Base-by-base conservation (phyloP, 1,140 invertebrate species). In the Halotydeus destructor region DNA sequence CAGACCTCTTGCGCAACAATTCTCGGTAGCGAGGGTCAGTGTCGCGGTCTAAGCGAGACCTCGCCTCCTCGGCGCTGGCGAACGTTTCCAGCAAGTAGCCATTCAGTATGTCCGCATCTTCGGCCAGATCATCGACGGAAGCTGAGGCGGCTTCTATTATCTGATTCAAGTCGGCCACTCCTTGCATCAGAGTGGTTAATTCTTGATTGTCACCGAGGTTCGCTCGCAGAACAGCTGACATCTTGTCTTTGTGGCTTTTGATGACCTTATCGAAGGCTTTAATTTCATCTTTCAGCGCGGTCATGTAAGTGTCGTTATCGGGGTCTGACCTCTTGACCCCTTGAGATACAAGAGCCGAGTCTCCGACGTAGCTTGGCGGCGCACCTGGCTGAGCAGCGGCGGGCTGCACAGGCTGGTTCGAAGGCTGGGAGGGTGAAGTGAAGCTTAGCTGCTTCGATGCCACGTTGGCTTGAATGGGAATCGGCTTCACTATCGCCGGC, bases 141-240 rank as follows among this genome's bases (percentile, higher is more conserved):
- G n/a, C n/a, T n/a, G n/a, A n/a, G n/a, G n/a, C n/a, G n/a, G n/a
- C n/a, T 19, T 38, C 22, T 23, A 9, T 26, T 16, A 25, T 22
- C n/a, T 38, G 22, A 16, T 37, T 44, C 25, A 44, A 14, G 5
- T 16, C n/a, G n/a, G n/a, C n/a, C n/a, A n/a, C n/a, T n/a, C n/a
- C n/a, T n/a, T n/a, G n/a, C n/a, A n/a, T n/a, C n/a, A n/a, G n/a
- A n/a, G n/a, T 51, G 19, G 56, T 55, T 46, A 68, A 63, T 45
- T 72, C 65, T 21, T 62, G 55, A 5, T 67, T 60, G 5, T 57
- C 59, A 11, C 67, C 69, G 41, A 68, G 61, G 27, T 28, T 22
- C 23, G 24, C 5, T 2, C n/a, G n/a, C n/a, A n/a, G n/a, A n/a
- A n/a, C n/a, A n/a, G n/a, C n/a, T n/a, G n/a, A n/a, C n/a, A n/a